Base-by-base conservation (phyloP, 2,113 vertebrate genomes). In the Empidonax alnorum region DNA sequence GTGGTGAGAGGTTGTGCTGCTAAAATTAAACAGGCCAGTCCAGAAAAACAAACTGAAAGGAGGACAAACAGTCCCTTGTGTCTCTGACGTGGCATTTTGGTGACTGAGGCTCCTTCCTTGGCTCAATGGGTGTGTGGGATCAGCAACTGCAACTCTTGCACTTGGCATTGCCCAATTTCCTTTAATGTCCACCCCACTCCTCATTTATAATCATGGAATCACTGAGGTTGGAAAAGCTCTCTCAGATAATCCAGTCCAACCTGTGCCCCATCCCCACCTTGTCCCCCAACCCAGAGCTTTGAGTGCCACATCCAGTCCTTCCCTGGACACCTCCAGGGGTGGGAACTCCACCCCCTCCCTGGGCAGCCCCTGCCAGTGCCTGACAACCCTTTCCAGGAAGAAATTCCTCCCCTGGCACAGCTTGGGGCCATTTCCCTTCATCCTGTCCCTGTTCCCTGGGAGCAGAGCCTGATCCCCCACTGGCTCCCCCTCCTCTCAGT, bases 171-270 rank as follows among this genome's bases (percentile, higher is more conserved):
- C 73, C 39, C 39, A 11, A 41, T 13, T 41, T 33, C 21, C 71
- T 8, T 5, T n/a, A 12, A 12, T 7, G 9, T 24, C 55, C 66
- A 16, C n/a, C 33, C 33, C 49, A 27, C 21, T 1, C 47, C 27
- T 72, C 37, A 9, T 49, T n/a, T 3, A 1, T 7, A 55, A 24
- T 52, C 63, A 23, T 53, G 35, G 52, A 24, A 50, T 22, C 8
- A 6, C 2, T 7, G 12, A 11, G 8, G 1, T 7, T 76, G 83
- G 62, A 44, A 61, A 65, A 77, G 6, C 5, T 7, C 33, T 33
- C 22, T 37, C 22, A 12, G 18, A 39, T 12, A 37, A 25, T 1
- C 0, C 0, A 65, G 20, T 19, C n/a, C 47, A 5, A 25, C 13
- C 52, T 58, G 30, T 67, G 41, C 11, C 50, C 3, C 1, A 27